Evolutionary conservation across 1,140 invertebrate species (phyloP).

Genomic region (Drosophila kurseongensis): DNA sequence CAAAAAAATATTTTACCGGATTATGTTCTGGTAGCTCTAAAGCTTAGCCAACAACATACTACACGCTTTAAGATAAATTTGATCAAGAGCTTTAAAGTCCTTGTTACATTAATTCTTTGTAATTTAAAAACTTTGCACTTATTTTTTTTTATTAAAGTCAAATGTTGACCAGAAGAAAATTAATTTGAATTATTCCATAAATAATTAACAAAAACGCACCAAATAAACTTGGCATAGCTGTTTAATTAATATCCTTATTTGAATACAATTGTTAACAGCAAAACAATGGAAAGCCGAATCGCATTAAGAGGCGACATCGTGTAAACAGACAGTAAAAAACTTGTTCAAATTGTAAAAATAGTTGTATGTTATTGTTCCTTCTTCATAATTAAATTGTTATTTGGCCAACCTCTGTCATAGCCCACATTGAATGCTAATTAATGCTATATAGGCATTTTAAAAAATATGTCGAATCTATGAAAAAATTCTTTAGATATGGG

Average conservation of each 20-base stretch:
- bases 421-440: conserved; percentile 27
- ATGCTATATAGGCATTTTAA: conserved; percentile 1
- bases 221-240: conserved; percentile 2
- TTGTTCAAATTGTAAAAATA: conserved; percentile 13
- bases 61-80: no score
- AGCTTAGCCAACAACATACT: no score
- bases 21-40: no score
- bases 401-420: conserved; percentile 7
- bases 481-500: not conserved
- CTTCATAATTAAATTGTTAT: conserved; percentile 43
- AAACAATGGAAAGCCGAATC: conserved; percentile 20
- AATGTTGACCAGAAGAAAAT: not conserved
- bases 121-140: not conserved
- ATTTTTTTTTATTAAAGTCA: not conserved
- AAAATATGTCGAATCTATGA: conserved; percentile 28
- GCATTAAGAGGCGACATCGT: conserved; percentile 19
- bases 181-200: conserved; percentile 2
- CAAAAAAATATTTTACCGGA: no score
- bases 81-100: no score
- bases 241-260: conserved; percentile 26
- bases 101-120: no score
- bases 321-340: conserved; percentile 22
- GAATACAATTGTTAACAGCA: conserved; percentile 16
- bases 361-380: conserved; percentile 3
- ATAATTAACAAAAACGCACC: conserved; percentile 3